Percentiles rank a stretch among this genome's conserved stretches.
These are phyloP conservation scores for Lymantria dispar DNA, from an alignment of 2,888 invertebrate species.

Conservation along the genomic window DNA sequence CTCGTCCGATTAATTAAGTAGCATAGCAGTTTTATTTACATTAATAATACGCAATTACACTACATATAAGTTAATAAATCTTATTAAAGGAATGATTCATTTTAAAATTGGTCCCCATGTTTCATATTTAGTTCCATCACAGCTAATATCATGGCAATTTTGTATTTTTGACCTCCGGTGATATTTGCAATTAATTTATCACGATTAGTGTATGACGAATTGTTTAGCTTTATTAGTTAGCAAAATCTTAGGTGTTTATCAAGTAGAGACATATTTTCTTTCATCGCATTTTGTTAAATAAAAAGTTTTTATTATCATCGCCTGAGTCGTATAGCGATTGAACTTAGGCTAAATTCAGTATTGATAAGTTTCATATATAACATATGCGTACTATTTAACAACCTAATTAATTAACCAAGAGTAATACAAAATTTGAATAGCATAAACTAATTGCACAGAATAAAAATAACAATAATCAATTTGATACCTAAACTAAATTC, in stretches of 20 bases:
- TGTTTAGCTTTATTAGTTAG: too few relatives aligned
- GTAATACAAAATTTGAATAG: too few relatives aligned
- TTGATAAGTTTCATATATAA: too few relatives aligned
- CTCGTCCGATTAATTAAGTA: conserved; percentile 11
- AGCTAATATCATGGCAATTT: conserved; percentile 13
- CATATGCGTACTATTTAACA: too few relatives aligned
- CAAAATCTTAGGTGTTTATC: too few relatives aligned
- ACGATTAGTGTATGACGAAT: too few relatives aligned
- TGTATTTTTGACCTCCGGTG: background rate
- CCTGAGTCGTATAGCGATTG: too few relatives aligned
- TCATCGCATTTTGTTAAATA: too few relatives aligned
- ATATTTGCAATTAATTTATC: conserved; percentile 27
- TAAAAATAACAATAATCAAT: conserved; percentile 36
- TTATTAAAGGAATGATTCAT: conserved; percentile 3
- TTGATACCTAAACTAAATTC: conserved; percentile 35
- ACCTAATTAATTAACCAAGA: too few relatives aligned
- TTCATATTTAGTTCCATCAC: conserved; percentile 14
- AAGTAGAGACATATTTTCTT: too few relatives aligned
- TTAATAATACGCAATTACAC: background rate
- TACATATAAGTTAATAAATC: background rate
- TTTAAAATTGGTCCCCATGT: conserved; percentile 28
- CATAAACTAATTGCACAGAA: conserved; percentile 46
- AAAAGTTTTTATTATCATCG: too few relatives aligned
- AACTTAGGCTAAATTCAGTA: too few relatives aligned
- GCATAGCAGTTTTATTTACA: background rate